Evolutionary conservation across 2,113 vertebrate genomes (phyloP).

Genomic region (Phainopepla nitens): DNA sequence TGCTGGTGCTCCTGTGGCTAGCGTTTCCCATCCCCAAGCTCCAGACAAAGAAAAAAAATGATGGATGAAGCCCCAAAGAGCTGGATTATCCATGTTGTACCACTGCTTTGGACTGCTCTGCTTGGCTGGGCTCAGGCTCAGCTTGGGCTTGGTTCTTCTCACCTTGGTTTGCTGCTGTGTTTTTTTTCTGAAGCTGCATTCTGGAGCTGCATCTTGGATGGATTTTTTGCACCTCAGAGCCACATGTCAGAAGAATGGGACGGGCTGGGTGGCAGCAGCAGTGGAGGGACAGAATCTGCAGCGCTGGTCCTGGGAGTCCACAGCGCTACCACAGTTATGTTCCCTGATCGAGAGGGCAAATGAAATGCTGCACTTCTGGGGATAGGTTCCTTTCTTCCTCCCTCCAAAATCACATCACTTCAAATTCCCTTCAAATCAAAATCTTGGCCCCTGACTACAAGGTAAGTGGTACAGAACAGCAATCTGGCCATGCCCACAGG

Average conservation of each 20-base stretch:
- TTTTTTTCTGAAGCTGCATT: rapidly evolving
- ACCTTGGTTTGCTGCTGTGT: neutral
- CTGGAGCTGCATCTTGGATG: neutral
- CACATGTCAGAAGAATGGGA: rapidly evolving
- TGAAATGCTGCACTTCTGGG: neutral
- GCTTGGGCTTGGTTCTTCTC: too few relatives aligned
- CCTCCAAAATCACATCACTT: too few relatives aligned
- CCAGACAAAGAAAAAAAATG: neutral
- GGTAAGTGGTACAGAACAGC: neutral
- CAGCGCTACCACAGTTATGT: neutral
- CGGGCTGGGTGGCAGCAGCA: neutral
- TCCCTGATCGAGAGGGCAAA: rapidly evolving
- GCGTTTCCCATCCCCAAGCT: rapidly evolving
- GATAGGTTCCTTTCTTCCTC: neutral
- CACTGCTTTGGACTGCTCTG: neutral
- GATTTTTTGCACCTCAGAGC: neutral
- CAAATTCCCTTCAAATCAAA: too few relatives aligned
- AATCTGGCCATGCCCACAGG: rapidly evolving
- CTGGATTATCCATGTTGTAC: rapidly evolving
- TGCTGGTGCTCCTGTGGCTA: rapidly evolving
- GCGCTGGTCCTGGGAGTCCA: neutral
- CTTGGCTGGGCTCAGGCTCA: neutral
- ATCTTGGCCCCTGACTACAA: neutral
- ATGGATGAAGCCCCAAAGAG: neutral
- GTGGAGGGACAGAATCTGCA: neutral